Conservation (phyloP, 2,888 invertebrate genomes). For the Orgyia antiqua region DNA sequence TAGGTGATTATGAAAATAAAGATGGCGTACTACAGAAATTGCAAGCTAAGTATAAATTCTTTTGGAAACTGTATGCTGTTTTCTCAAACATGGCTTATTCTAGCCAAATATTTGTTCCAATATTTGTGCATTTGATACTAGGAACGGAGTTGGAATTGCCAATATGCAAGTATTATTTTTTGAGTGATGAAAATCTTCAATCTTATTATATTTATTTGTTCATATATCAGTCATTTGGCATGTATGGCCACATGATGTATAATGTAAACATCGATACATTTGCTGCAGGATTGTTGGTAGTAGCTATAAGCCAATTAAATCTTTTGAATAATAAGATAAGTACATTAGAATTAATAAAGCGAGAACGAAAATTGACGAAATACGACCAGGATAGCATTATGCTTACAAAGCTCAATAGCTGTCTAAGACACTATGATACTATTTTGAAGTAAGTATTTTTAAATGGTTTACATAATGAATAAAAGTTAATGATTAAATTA, state of each 20-base stretch:
- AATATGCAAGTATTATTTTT: constrained; percentile 57
- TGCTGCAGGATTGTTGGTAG: constrained; percentile 43
- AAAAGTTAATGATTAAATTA: too few species aligned
- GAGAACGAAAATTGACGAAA: constrained; percentile 12
- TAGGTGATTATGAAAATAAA: constrained; percentile 33
- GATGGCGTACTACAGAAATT: constrained; percentile 33
- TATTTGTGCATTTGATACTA: constrained; percentile 35
- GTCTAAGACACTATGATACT: constrained; percentile 42
- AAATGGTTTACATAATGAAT: too few species aligned
- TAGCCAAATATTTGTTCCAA: constrained; percentile 34
- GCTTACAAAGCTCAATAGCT: constrained; percentile 25
- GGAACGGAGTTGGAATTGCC: constrained; percentile 41
- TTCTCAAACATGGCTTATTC: constrained; percentile 36
- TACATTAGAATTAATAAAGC: constrained; percentile 29
- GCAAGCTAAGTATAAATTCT: constrained; percentile 30
- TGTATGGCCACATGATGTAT: constrained; percentile 57
- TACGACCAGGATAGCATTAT: constrained; percentile 15
- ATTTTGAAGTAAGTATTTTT: constrained; percentile 51
- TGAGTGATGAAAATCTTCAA: constrained; percentile 37
- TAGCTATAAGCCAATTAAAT: constrained; percentile 45
- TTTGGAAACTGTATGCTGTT: constrained; percentile 31
- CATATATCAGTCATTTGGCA: constrained; percentile 49
- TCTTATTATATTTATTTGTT: constrained; percentile 41
- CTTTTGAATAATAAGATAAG: constrained; percentile 40
- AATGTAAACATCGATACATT: constrained; percentile 51